phyloP scores from a whole-genome alignment of 2,797 vertebrate genomes.

The Trachops cirrhosus region DNA sequence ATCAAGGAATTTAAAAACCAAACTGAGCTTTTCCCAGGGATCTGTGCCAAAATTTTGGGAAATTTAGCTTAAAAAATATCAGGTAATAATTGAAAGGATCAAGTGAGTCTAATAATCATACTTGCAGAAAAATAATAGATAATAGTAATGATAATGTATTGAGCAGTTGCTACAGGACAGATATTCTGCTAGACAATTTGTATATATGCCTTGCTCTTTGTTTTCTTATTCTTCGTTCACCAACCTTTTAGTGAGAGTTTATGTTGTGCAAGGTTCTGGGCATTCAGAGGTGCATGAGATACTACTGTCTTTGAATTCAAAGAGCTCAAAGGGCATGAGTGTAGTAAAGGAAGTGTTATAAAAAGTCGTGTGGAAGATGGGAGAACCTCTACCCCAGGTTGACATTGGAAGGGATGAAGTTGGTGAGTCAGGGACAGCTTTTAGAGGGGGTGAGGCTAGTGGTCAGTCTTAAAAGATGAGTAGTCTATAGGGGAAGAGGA shows the following conservation, averaged over 20 bases:
- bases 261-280: not conserved
- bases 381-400: not conserved
- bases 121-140: not conserved
- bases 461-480: not conserved
- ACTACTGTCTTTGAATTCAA: not conserved
- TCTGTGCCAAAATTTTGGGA: not conserved
- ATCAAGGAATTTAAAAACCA: constrained; percentile 26
- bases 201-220: not conserved
- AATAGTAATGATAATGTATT: not conserved
- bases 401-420: not conserved
- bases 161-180: not conserved
- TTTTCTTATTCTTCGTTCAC: not conserved
- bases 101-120: constrained; percentile 37
- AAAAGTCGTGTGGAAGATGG: not conserved
- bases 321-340: not conserved
- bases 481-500: not conserved
- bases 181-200: not conserved
- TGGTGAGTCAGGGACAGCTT: not conserved
- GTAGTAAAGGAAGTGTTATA: not conserved
- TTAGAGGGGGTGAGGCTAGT: not conserved
- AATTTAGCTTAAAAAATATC: constrained; percentile 23
- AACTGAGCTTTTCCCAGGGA: not conserved
- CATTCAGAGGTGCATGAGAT: not conserved
- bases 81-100: not conserved
- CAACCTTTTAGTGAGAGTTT: not conserved